Evolutionary conservation across 2,113 vertebrate genomes (phyloP), one percentile per base, ranked within the genome.

Genomic region (Campylomormyrus tamandua): DNA sequence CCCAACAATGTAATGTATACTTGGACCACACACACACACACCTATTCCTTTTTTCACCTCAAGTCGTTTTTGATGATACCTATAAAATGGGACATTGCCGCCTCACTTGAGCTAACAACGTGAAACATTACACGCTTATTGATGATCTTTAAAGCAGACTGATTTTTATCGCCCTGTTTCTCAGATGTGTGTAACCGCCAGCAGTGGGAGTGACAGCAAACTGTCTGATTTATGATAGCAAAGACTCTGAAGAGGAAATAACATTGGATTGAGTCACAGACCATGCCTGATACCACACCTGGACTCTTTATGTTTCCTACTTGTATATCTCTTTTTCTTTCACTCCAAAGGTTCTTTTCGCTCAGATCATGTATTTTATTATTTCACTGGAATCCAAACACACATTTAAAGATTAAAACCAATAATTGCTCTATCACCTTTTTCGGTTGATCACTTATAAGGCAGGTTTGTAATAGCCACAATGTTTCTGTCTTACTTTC

Each of bases 151-250:
- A 92, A 94, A 95, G 95, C 94, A 91, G 90, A 89, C 91, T 88
- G 93, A 95, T 94, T 88, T 95, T 95, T 96, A 95, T 95, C 95
- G 94, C 93, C 94, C 91, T 94, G 93, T 94, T 93, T 95, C 93
- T 93, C 94, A 95, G 93, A 95, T 94, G 93, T 92, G 92, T 95
- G 93, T 90, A 95, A 92, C 94, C 94, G 93, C 91, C 92, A 94
- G 94, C 92, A 94, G 93, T 93, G 94, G 93, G 90, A 94, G 91
- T 94, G 93, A 94, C 94, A 95, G 96, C 94, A 95, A 96, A 66
- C 93, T 94, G 92, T 93, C 94, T 96, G 95, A 96, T 95, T 92
- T 94, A 95, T 95, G 94, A 94, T 89, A 93, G 92, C 94, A 92
- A 91, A 94, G 93, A 91, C 91, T 94, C 92, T 94, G 95, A 93